Evolutionary conservation across 1,140 invertebrate species (phyloP), one percentile per base, ranked within the genome.

Genomic region (Vanessa tameamea): DNA sequence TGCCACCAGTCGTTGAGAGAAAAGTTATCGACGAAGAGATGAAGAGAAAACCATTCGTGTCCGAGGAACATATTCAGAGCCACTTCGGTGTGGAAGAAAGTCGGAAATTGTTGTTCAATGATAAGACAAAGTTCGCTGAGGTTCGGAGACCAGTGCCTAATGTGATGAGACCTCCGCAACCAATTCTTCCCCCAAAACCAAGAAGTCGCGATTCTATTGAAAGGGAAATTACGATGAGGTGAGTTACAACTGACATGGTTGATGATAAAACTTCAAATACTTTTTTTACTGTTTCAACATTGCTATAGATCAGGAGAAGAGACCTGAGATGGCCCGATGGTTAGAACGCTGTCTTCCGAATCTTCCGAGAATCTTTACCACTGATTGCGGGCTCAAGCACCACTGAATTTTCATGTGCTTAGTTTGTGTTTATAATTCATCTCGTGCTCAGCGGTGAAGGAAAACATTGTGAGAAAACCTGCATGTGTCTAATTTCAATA

Each of bases 201-300:
- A 85, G 79, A 69, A 89, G 79, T 70, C 78, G 88, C 43, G 89
- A 92, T 67, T 92, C 88, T 12, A 86, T 90, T 50, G 91, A 91
- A 64, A 81, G 91, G 26, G 91, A 92, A 72, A 92, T 91, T 55
- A 88, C 89, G 72, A 92, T 92, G 90, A 92, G 90, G 89, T 90
- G 43, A 37, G 37, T 31, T 63, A 47, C 6, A 31, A 31, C 26
- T 31, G 26, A 31, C 6, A 31, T 31, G 26, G 26, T 31, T 31
- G 6, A 31, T 31, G 16, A 47, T 31, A 48, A 14, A 5, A 50
- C 16, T 51, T 5, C 37, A 9, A 43, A 51, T 51, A 51, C n/a
- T 51, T 51, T 14, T 20, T 12, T 2, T 14, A 15, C 13, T 1
- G 6, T 51, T 51, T 51, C n/a, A 14, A 15, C 14, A 51, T 2